These are phyloP conservation scores for Petrocephalus microphthalmus DNA, from an alignment of 2,113 vertebrate species.

Conservation along the genomic window DNA sequence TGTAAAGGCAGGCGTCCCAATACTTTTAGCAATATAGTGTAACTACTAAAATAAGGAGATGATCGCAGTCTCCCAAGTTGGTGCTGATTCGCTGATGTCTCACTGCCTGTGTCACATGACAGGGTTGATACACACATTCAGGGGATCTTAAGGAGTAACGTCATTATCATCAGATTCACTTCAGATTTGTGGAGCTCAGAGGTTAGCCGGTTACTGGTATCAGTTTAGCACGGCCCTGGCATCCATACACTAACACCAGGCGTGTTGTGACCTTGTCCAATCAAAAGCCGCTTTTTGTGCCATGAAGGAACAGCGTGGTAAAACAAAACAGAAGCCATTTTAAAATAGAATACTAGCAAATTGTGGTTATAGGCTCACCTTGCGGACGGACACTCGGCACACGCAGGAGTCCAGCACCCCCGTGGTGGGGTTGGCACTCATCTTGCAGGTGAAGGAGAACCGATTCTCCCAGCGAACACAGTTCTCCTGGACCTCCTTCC, in stretches of 20 bases:
- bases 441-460: slow-evolving; percentile 91
- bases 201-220: neutral
- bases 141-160: neutral
- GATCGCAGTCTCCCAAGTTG: no score
- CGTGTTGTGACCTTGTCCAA: neutral
- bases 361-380: slow-evolving; percentile 61
- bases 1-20: no score
- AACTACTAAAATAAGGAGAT: no score
- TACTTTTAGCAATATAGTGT: no score
- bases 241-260: neutral
- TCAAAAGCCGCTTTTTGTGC: neutral
- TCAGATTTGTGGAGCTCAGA: neutral
- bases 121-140: neutral
- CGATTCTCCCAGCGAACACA: slow-evolving; percentile 92
- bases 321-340: neutral
- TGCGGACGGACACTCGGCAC: slow-evolving; percentile 92
- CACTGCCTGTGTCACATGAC: neutral
- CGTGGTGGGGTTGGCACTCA: slow-evolving; percentile 90
- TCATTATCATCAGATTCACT: neutral
- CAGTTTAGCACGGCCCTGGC: neutral
- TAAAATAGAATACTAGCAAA: neutral
- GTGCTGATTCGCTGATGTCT: neutral
- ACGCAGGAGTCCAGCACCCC: slow-evolving; percentile 90
- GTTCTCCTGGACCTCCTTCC: slow-evolving; percentile 91
- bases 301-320: neutral